A percentile compares a stretch with the other conserved stretches of the same genome.
Conservation (phyloP, 2,797 vertebrate species). For the Scyliorhinus canicula region DNA sequence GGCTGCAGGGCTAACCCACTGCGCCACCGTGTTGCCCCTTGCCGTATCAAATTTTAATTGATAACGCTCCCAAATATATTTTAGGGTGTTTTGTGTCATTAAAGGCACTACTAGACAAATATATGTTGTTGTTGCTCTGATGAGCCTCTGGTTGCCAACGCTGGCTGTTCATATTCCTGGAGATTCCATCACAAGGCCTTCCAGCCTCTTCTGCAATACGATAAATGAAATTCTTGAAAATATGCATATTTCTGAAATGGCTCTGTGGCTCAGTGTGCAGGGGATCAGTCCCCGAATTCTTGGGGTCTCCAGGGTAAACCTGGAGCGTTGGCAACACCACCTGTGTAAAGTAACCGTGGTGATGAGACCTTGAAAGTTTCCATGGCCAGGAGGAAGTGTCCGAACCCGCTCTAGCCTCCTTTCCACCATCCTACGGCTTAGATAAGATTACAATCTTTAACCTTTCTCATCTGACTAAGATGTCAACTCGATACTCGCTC, state of each 20-base stretch:
- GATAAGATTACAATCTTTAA: not conserved
- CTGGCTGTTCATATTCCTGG: not conserved
- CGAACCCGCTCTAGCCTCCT: not conserved
- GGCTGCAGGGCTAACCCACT: too few species aligned
- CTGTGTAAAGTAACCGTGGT: not conserved
- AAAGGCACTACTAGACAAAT: not conserved
- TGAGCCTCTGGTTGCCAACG: not conserved
- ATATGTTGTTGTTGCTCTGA: not conserved
- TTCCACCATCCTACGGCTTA: not conserved
- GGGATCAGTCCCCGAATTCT: not conserved
- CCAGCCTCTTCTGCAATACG: not conserved
- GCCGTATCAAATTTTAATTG: not conserved
- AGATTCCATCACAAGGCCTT: not conserved
- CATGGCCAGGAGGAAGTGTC: not conserved
- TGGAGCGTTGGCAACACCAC: not conserved
- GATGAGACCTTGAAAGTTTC: not conserved
- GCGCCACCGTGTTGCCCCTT: too few species aligned
- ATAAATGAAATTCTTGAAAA: too few species aligned
- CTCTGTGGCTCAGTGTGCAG: not conserved
- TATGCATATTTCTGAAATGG: too few species aligned
- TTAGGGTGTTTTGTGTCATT: not conserved
- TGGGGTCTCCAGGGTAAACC: not conserved
- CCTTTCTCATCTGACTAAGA: not conserved
- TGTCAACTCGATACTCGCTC: not conserved
- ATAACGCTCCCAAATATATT: not conserved